Percentiles rank a stretch among this genome's conserved stretches.
These are phyloP conservation scores for Epicauta chinensis DNA, from an alignment of 1,140 invertebrate genomes.

Conservation along the genomic window DNA sequence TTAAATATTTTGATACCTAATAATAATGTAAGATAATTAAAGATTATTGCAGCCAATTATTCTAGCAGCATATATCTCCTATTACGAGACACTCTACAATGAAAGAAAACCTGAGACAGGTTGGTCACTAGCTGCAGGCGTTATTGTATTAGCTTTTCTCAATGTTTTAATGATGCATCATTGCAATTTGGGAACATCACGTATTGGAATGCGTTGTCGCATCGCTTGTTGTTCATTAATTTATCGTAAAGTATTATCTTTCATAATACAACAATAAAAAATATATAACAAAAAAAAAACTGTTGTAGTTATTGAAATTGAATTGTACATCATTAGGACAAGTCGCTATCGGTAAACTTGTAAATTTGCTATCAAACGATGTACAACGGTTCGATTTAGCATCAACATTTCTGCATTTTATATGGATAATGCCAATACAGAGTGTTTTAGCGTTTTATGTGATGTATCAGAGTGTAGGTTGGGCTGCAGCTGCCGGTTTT, in stretches of 20 bases:
- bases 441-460: slow-evolving; percentile 53
- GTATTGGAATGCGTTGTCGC: slow-evolving; percentile 50
- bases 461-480: slow-evolving; percentile 54
- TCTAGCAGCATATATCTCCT: slow-evolving; percentile 41
- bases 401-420: slow-evolving; percentile 51
- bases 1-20: slow-evolving; percentile 16
- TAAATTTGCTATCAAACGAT: slow-evolving; percentile 73
- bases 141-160: slow-evolving; percentile 43
- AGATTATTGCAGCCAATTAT: slow-evolving; percentile 31
- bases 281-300: slow-evolving; percentile 27
- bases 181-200: slow-evolving; percentile 39
- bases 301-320: slow-evolving; percentile 31
- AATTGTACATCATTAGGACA: slow-evolving; percentile 31
- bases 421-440: slow-evolving; percentile 72
- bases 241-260: slow-evolving; percentile 48
- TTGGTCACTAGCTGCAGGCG: slow-evolving; percentile 44
- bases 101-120: slow-evolving; percentile 31
- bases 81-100: slow-evolving; percentile 32
- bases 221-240: slow-evolving; percentile 50
- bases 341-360: slow-evolving; percentile 59
- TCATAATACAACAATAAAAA: slow-evolving; percentile 36
- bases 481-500: slow-evolving; percentile 55
- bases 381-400: slow-evolving; percentile 52
- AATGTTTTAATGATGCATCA: slow-evolving; percentile 44
- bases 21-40: too few relatives aligned